Percentiles rank a stretch among this genome's conserved stretches.
These are phyloP conservation scores for Aradophagus sp. DNA, from an alignment of 1,140 invertebrate genomes.

Conservation along the genomic window DNA sequence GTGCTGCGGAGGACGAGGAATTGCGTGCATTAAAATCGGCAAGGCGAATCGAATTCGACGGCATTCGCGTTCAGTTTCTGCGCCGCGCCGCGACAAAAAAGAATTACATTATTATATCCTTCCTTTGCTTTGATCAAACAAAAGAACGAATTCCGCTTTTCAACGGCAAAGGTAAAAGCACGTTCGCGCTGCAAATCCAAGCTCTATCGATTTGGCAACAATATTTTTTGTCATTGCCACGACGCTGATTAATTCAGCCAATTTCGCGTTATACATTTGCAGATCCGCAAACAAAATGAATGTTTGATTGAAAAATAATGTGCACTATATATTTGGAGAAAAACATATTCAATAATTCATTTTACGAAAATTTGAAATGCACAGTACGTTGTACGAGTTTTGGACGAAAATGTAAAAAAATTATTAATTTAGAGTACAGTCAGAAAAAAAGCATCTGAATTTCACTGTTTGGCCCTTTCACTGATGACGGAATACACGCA, in stretches of 20 bases:
- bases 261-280: slow-evolving; percentile 15
- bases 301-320: slow-evolving; percentile 1
- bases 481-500: too few species aligned
- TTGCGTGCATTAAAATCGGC: slow-evolving; percentile 63
- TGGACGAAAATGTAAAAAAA: too few species aligned
- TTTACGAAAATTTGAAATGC: too few species aligned
- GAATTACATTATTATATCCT: slow-evolving; percentile 49
- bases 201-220: slow-evolving; percentile 44
- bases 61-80: slow-evolving; percentile 53
- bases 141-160: slow-evolving; percentile 50
- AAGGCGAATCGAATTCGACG: slow-evolving; percentile 61
- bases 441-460: too few species aligned
- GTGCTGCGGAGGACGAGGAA: slow-evolving; percentile 60
- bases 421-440: too few species aligned
- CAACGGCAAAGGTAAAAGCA: slow-evolving; percentile 38
- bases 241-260: slow-evolving; percentile 28
- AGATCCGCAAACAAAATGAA: background rate
- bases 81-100: slow-evolving; percentile 51
- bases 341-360: too few species aligned
- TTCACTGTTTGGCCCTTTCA: too few species aligned
- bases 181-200: slow-evolving; percentile 15
- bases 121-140: slow-evolving; percentile 50
- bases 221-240: slow-evolving; percentile 43
- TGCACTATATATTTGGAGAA: too few species aligned
- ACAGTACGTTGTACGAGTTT: too few species aligned